phyloP scores from a whole-genome alignment of 2,113 vertebrate species.

The Erpornis zantholeuca region DNA sequence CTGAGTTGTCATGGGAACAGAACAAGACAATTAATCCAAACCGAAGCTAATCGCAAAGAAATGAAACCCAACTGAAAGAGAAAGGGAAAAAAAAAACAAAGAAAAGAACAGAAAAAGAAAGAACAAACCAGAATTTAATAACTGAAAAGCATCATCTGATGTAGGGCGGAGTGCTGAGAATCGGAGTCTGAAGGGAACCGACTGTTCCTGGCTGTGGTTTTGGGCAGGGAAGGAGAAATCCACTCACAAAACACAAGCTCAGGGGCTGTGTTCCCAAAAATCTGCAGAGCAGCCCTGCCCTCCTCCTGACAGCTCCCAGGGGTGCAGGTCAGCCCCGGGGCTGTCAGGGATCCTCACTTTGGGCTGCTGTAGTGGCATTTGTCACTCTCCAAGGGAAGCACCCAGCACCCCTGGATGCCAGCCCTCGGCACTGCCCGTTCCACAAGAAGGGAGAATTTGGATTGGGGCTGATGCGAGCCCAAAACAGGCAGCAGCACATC shows the following conservation, averaged over 20 bases:
- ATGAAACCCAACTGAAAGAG: slow-evolving; percentile 54
- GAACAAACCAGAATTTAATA: slow-evolving; percentile 30
- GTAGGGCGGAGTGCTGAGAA: slow-evolving; percentile 70
- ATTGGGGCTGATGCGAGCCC: accelerated
- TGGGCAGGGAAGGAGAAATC: not conserved
- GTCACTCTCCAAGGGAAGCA: not conserved
- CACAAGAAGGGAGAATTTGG: not conserved
- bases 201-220: not conserved
- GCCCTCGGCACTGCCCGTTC: accelerated
- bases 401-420: not conserved
- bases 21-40: slow-evolving; percentile 79
- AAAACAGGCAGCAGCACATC: not conserved
- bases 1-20: slow-evolving; percentile 78
- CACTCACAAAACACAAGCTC: slow-evolving; percentile 72
- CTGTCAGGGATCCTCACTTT: not conserved
- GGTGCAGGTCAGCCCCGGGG: not conserved
- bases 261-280: not conserved
- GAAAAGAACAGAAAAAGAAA: not conserved
- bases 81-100: not conserved
- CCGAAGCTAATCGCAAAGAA: slow-evolving; percentile 70
- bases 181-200: slow-evolving; percentile 76
- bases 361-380: not conserved
- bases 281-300: not conserved
- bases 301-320: not conserved
- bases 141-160: slow-evolving; percentile 59